Base-by-base conservation (phyloP, 2,113 vertebrate genomes). In the Abramis brama region DNA sequence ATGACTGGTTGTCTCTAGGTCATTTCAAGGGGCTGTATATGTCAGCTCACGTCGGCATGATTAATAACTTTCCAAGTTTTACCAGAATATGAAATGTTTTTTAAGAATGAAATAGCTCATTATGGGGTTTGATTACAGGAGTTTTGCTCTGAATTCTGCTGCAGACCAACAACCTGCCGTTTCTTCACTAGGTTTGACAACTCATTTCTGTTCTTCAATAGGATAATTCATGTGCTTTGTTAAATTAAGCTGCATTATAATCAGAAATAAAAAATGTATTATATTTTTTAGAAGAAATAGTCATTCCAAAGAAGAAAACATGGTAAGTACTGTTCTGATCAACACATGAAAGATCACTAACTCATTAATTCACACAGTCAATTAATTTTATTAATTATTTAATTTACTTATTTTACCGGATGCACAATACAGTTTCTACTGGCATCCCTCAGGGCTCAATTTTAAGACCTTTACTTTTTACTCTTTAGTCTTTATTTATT, bases 251-350 rank as follows among this genome's bases (percentile, higher is more conserved):
- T 43, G 33, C 4, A 11, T 36, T 70, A 1, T 70, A 33, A 68
- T 68, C 6, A 30, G 17, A 21, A 66, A 39, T 59, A 27, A 43
- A 39, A 27, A 27, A 27, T 27, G 1, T 57, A 8, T 8, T 21
- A 21, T 57, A 17, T 52, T 74, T 60, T 25, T 13, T 85, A 89
- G 95, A 96, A 89, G 90, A 94, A 68, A 92, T 97, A 81, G 90
- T 96, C 78, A 91, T 98, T 87, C 97, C 98, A 39, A 96, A 90
- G 89, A 98, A 91, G 93, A 99, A 99, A 95, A 96, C 92, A 78
- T 99, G 98, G 98, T 98, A 89, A 66, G 68, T 8, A 33, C 7
- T 33, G 12, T n/a, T 15, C 39, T 15, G 6, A 25, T 15, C 36
- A 71, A 39, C 74, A 47, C 43, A 74, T 15, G 1, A 27, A 33